Conservation (phyloP, 2,113 vertebrate genomes). For the Fukomys damarensis region DNA sequence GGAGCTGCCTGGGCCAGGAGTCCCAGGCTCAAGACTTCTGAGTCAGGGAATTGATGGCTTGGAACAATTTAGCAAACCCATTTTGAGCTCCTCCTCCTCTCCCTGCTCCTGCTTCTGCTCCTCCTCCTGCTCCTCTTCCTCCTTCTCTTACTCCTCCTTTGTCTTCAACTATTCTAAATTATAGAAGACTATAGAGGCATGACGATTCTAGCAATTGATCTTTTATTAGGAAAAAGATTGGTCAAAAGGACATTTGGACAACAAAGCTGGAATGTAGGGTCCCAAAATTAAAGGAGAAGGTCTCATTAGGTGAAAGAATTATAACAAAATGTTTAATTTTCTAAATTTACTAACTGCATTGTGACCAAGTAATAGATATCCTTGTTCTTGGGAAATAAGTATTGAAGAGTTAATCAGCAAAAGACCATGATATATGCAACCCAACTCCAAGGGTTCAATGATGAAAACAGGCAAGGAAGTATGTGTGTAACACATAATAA, state of each 20-base stretch:
- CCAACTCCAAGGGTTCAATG: not conserved
- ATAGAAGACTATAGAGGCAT: constrained; percentile 22
- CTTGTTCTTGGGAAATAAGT: constrained; percentile 3
- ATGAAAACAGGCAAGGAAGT: not conserved
- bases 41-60: not conserved
- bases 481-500: not conserved
- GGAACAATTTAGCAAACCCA: not conserved
- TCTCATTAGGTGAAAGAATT: not conserved
- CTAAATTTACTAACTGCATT: not conserved
- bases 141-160: not conserved
- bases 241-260: not conserved
- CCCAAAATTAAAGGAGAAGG: not conserved
- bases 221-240: not conserved
- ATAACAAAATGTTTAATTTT: not conserved
- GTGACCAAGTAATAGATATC: not conserved
- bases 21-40: not conserved
- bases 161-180: not conserved
- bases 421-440: not conserved
- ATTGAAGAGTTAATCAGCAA: not conserved
- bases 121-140: not conserved
- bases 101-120: not conserved
- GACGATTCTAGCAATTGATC: not conserved
- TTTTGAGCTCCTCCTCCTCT: not conserved
- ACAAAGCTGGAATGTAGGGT: not conserved
- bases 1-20: not conserved